Evolutionary conservation across 35 echinoderm and acorn worm species (phyloP).

Genomic region (Apostichopus japonicus): DNA sequence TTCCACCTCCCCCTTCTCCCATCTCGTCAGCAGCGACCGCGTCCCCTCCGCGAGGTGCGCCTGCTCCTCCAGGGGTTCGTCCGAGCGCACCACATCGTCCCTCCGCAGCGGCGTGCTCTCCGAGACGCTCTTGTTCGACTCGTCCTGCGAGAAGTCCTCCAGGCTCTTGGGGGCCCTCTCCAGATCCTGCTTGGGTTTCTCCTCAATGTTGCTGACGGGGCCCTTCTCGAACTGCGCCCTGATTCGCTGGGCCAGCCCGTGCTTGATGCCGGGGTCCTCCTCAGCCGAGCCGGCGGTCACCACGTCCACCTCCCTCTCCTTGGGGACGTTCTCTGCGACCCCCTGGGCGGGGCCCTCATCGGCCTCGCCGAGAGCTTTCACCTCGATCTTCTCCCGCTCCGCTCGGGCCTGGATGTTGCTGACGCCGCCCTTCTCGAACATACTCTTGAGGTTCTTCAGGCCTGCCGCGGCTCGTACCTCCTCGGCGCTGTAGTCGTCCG

Average conservation of each 20-base stretch:
- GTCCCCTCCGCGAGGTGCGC: slow-evolving; percentile 57
- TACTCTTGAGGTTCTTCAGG: slow-evolving; percentile 76
- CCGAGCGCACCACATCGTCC: slow-evolving; percentile 75
- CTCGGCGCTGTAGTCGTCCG: slow-evolving; percentile 7
- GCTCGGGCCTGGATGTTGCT: slow-evolving; percentile 66
- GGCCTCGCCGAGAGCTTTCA: slow-evolving; percentile 61
- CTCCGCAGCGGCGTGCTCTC: slow-evolving; percentile 71
- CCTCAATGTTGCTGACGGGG: slow-evolving; percentile 78
- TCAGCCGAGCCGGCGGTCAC: slow-evolving; percentile 35
- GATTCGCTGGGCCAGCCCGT: slow-evolving; percentile 64
- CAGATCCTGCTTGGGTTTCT: slow-evolving; percentile 78
- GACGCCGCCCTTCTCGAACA: slow-evolving; percentile 88
- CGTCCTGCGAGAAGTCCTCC: slow-evolving; percentile 52
- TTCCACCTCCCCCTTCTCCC: slow-evolving; percentile 94
- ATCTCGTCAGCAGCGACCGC: slow-evolving; percentile 73
- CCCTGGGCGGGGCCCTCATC: slow-evolving; percentile 32
- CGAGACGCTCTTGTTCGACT: slow-evolving; percentile 45
- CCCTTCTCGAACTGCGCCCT: slow-evolving; percentile 85
- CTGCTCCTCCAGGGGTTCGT: slow-evolving; percentile 59
- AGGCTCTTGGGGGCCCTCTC: slow-evolving; percentile 57
- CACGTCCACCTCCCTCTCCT: slow-evolving; percentile 71
- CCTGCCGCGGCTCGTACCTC: slow-evolving; percentile 63
- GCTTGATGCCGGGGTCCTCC: slow-evolving; percentile 60
- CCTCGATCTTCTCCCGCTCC: slow-evolving; percentile 57
- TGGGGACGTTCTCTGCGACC: slow-evolving; percentile 82